Base-by-base conservation (phyloP, 2,113 vertebrate species). In the Ciconia stormi region DNA sequence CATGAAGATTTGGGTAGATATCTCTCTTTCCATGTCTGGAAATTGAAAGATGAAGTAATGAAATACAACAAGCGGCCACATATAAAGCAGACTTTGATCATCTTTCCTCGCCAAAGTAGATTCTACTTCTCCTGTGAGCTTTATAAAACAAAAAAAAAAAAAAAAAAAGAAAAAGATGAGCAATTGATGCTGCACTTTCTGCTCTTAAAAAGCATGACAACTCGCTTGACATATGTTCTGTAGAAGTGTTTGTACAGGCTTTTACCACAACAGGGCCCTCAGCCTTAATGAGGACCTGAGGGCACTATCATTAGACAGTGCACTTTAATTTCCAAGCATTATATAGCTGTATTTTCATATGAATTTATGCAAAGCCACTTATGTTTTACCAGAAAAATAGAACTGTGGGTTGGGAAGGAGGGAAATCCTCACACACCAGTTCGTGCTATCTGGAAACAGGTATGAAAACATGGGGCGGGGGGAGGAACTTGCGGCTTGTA, bases 251-350 rank as follows among this genome's bases (percentile, higher is more conserved):
- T 91, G 44, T 61, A 56, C 63, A 62, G 30, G 53, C 47, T 77
- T 67, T 32, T 38, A 59, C 36, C 56, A 92, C 61, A 92, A 66
- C 47, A 90, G 16, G 50, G 79, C 32, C n/a, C 59, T 80, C 13
- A 5, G 21, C 21, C 23, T 44, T 96, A 79, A 91, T 56, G 55
- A 90, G 69, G 55, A 49, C 67, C 69, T 59, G 13, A 62, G 26
- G 63, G 76, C 30, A 69, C 72, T 82, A 72, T 52, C 61, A 87
- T 82, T 79, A 96, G 32, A 42, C 19, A 47, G 36, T 29, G 36
- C 11, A 36, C 49, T 95, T 91, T 52, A 63, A 96, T 91, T 96
- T 93, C 40, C 84, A 95, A 94, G 69, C 38, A 72, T 50, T 50
- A 78, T 6, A 53, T 1, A 87, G 49, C 63, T 71, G 44, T 22